Evolutionary conservation across 1,140 invertebrate species (phyloP), one percentile per base, ranked within the genome.

Genomic region (Luehdorfia chinensis): DNA sequence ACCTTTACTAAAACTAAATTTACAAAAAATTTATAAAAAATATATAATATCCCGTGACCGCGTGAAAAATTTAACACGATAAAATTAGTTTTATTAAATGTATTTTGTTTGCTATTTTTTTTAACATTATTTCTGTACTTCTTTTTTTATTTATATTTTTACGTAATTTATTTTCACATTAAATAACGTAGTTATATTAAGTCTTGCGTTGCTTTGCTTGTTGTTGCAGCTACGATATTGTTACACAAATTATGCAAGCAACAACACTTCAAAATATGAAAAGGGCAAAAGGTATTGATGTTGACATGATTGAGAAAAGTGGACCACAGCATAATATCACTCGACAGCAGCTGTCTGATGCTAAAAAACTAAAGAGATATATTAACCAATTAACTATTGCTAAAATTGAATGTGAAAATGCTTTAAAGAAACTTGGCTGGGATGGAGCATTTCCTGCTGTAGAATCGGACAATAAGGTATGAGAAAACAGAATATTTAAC

Each of bases 221-320:
- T 21, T 21, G 19, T 84, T 87, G 16, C 65, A 94, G 93, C 47
- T 95, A 93, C 56, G 94, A 95, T 64, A 96, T 97, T 53, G 93
- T 97, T 0, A 95, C 93, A 14, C 95, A 97, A 88, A 94, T 97
- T 54, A 96, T 97, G 93, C 95, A 97, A 88, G 95, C 95, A 0
- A 96, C 96, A 23, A 96, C 94, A 1, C 90, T 96, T 46, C 95
- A 96, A 84, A 96, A 96, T 74, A 87, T 97, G 33, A 96, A 96
- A 84, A 89, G 94, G 62, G 91, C 94, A 5, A 94, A 95, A 88
- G 93, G 93, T 21, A 88, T 95, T 9, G 93, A 94, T 84, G 84
- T 91, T 47, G 93, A 94, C 68, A 77, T 89, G 44, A 93, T 93
- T 46, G 84, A 91, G 58, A 87, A 90, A 70, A 74, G 66, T 28